Conservation (phyloP, 1,140 invertebrate genomes). For the Procambarus clarkii region DNA sequence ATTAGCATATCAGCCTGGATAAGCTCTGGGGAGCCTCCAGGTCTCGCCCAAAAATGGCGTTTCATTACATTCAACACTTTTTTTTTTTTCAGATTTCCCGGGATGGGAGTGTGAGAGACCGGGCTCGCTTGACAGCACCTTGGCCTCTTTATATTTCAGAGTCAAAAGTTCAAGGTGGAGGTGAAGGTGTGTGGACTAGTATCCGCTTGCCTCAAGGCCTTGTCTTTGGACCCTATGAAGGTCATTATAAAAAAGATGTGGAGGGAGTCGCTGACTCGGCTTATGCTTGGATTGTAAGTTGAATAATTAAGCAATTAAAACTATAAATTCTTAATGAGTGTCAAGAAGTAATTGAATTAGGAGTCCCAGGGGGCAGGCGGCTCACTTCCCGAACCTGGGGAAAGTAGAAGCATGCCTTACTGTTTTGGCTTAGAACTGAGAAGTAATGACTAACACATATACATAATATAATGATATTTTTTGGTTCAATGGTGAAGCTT, state of each 20-base stretch:
- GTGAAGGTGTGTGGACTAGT: constrained; percentile 28
- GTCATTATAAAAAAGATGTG: neutral
- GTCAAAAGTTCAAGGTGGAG: constrained; percentile 23
- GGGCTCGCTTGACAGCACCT: constrained; percentile 14
- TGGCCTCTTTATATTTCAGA: constrained; percentile 26
- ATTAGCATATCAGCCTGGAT: too few species aligned
- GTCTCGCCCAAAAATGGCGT: too few species aligned
- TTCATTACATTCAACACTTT: neutral
- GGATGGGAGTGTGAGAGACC: constrained; percentile 29
- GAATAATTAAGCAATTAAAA: neutral
- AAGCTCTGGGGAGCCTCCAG: too few species aligned
- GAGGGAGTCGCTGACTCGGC: neutral
- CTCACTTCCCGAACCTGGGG: too few species aligned
- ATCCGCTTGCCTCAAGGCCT: neutral
- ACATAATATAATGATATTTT: too few species aligned
- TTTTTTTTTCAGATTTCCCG: constrained; percentile 5
- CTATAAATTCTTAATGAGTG: too few species aligned
- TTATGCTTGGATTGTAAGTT: neutral
- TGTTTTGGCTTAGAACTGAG: too few species aligned
- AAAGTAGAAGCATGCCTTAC: too few species aligned
- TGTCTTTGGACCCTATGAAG: constrained; percentile 35
- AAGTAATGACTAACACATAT: too few species aligned
- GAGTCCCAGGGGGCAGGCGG: too few species aligned
- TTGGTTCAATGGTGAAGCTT: too few species aligned
- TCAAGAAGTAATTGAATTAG: too few species aligned